phyloP scores from a whole-genome alignment of 2,888 invertebrate species.

The Hesperia comma region DNA sequence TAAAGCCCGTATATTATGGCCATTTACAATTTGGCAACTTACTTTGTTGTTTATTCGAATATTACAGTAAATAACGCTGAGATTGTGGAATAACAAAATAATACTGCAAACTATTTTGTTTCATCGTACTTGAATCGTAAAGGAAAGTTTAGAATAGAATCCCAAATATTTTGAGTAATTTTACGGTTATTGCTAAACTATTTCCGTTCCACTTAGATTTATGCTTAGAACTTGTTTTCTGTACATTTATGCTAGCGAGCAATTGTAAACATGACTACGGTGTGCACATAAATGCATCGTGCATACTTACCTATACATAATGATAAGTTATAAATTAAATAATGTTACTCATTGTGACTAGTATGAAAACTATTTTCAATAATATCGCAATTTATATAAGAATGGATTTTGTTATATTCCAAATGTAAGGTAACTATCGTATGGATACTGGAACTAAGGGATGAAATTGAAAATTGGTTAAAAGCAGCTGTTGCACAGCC shows the following conservation, averaged over 20 bases:
- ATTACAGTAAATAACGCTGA: too few species aligned
- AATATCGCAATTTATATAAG: too few species aligned
- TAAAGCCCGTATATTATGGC: not conserved
- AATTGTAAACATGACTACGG: not conserved
- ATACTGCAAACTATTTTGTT: too few species aligned
- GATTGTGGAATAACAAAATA: too few species aligned
- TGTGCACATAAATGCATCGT: not conserved
- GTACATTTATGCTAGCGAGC: not conserved
- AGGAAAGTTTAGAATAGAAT: not conserved
- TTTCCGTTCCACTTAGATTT: not conserved
- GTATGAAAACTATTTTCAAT: not conserved
- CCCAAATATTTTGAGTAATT: too few species aligned
- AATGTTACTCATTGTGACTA: not conserved
- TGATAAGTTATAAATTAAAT: not conserved
- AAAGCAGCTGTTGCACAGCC: too few species aligned
- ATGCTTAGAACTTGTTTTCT: not conserved
- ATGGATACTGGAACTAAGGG: too few species aligned
- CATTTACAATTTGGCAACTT: not conserved
- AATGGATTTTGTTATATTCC: too few species aligned
- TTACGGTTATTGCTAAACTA: not conserved
- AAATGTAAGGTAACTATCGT: too few species aligned
- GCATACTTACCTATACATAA: not conserved
- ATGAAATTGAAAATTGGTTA: too few species aligned
- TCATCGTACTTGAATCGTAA: not conserved
- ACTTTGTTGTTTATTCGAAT: not conserved